A percentile compares a stretch with the other conserved stretches of the same genome.
Conservation (phyloP, 2,113 vertebrate species). For the Salvelinus fontinalis region DNA sequence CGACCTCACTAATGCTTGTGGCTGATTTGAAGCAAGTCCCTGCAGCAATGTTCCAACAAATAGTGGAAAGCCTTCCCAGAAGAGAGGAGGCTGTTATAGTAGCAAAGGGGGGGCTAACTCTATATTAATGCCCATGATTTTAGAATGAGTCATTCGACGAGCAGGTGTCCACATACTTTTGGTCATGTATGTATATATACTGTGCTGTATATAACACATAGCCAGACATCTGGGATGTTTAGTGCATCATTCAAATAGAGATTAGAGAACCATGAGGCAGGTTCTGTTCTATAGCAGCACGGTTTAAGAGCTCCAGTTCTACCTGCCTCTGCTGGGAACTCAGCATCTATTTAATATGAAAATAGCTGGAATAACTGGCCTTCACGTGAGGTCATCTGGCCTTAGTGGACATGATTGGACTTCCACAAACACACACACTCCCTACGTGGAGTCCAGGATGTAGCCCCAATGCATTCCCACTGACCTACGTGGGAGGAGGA, state of each 20-base stretch:
- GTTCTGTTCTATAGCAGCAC: neutral
- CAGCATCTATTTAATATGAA: conserved; percentile 40
- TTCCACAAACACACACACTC: conserved; percentile 11
- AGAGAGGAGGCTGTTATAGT: too few relatives aligned
- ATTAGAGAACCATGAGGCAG: neutral
- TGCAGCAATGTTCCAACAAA: too few relatives aligned
- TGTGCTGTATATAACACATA: neutral
- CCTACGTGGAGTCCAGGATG: conserved; percentile 86
- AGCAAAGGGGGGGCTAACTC: too few relatives aligned
- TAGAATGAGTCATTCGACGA: too few relatives aligned
- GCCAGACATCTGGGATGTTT: neutral
- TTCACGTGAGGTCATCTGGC: conserved; percentile 40
- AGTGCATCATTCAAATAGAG: too few relatives aligned
- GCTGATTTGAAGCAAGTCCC: too few relatives aligned
- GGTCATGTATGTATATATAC: neutral
- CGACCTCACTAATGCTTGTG: too few relatives aligned
- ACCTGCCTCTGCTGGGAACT: conserved; percentile 2
- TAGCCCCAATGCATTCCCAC: conserved; percentile 84
- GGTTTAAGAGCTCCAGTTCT: neutral
- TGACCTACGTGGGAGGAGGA: conserved; percentile 82
- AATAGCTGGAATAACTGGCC: conserved; percentile 29
- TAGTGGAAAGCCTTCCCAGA: too few relatives aligned
- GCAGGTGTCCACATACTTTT: neutral
- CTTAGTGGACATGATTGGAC: conserved; percentile 18
- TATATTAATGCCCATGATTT: too few relatives aligned